phyloP scores from a whole-genome alignment of 2,113 vertebrate genomes.

The Otolemur garnettii region DNA sequence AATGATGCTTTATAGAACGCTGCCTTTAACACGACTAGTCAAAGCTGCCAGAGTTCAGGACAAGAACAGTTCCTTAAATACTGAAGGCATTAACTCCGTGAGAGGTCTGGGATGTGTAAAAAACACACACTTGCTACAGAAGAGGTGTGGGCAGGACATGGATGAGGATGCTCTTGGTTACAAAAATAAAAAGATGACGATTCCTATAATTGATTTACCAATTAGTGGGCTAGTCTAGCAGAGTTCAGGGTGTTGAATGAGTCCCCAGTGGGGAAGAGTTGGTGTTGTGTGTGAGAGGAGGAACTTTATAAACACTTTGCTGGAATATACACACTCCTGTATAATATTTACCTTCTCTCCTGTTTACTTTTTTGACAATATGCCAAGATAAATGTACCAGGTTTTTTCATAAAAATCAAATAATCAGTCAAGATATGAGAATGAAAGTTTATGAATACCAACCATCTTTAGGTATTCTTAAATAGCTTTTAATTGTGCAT shows the following conservation, averaged over 20 bases:
- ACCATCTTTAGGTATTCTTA: background rate
- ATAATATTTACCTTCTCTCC: background rate
- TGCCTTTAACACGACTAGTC: conserved; percentile 64
- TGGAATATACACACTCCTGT: background rate
- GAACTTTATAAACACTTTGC: background rate
- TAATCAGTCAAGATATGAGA: background rate
- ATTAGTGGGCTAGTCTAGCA: background rate
- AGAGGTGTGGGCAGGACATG: too few species aligned
- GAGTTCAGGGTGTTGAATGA: background rate
- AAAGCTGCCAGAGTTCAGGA: background rate
- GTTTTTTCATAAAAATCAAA: conserved; percentile 3
- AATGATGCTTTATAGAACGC: conserved; percentile 73
- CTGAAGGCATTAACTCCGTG: background rate
- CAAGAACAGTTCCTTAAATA: background rate
- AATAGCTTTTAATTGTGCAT: background rate
- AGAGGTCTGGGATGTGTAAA: background rate
- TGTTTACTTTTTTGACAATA: background rate
- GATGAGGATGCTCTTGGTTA: background rate
- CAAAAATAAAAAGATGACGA: background rate
- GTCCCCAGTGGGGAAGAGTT: background rate
- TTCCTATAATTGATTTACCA: background rate
- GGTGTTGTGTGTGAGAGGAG: accelerated
- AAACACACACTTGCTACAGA: background rate
- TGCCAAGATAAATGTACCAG: background rate
- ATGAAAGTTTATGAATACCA: background rate